Evolutionary conservation across 2,888 invertebrate species (phyloP).

Genomic region (Cosmorhoe ocellata): DNA sequence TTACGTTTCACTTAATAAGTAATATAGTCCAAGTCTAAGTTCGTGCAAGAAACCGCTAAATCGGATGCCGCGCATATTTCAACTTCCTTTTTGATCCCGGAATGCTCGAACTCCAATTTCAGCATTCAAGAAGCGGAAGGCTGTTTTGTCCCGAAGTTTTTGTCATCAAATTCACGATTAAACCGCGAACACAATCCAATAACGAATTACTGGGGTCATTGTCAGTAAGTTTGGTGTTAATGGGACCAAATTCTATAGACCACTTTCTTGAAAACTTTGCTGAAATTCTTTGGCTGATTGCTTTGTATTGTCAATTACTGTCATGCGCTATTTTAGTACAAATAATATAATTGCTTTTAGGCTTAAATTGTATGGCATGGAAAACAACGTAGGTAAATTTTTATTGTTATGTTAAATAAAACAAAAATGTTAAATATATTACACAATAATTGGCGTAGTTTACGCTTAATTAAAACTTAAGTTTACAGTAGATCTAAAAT

Average conservation of each 20-base stretch:
- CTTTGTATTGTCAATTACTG: constrained; percentile 19
- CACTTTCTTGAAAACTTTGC: constrained; percentile 11
- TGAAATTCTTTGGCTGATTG: constrained; percentile 14
- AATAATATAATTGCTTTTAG: too few species aligned
- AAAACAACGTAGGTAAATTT: too few species aligned
- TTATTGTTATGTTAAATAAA: too few species aligned
- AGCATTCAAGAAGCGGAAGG: constrained; percentile 9
- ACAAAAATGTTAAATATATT: too few species aligned
- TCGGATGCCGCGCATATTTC: constrained; percentile 4
- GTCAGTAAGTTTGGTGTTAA: constrained; percentile 21
- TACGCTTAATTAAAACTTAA: too few species aligned
- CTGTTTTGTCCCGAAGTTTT: constrained; percentile 27
- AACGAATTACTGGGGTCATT: constrained; percentile 24
- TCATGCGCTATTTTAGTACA: constrained; percentile 6
- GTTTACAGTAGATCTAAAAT: too few species aligned
- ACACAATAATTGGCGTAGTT: too few species aligned
- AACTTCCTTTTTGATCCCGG: constrained; percentile 12
- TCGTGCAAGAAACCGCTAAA: not conserved
- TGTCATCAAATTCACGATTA: constrained; percentile 27
- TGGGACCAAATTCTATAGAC: constrained; percentile 18
- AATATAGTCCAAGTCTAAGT: constrained; percentile 1
- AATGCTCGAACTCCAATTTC: constrained; percentile 9
- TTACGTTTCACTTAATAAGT: not conserved
- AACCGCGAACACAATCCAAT: constrained; percentile 21
- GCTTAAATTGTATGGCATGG: too few species aligned